These are phyloP conservation scores for Ichneumoninae sp. DNA, from an alignment of 2,888 invertebrate genomes.

Conservation along the genomic window DNA sequence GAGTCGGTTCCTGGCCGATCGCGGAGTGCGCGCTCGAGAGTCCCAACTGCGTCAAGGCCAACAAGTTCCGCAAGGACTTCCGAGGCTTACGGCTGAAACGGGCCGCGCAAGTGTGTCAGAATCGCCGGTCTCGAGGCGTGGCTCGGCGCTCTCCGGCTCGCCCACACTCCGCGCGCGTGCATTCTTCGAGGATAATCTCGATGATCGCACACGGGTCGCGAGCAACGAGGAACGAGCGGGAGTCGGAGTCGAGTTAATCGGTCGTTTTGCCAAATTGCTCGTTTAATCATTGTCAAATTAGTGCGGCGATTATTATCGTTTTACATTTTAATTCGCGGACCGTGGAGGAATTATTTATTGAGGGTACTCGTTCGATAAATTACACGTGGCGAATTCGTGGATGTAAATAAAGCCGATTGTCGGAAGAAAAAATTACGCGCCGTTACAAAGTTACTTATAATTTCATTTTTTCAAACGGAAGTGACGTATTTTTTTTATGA, in stretches of 20 bases:
- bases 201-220: constrained; percentile 8
- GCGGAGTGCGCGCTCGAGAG: constrained; percentile 26
- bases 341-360: background rate
- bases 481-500: no score
- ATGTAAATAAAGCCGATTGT: background rate
- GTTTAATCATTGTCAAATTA: background rate
- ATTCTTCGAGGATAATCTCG: constrained; percentile 39
- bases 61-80: constrained; percentile 58
- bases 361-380: background rate
- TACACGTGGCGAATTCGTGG: background rate
- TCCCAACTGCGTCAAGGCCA: constrained; percentile 60
- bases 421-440: background rate
- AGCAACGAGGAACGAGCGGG: background rate
- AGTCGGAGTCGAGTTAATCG: background rate
- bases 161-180: constrained; percentile 33
- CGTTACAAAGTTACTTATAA: no score
- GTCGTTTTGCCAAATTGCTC: background rate
- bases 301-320: background rate
- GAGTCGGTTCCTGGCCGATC: background rate
- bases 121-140: constrained; percentile 36
- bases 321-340: background rate
- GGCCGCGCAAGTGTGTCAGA: constrained; percentile 42
- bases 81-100: constrained; percentile 43
- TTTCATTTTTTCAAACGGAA: no score
- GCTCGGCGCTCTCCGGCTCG: constrained; percentile 21